phyloP scores from a whole-genome alignment of 2,797 vertebrate species.

The Momotus momota region DNA sequence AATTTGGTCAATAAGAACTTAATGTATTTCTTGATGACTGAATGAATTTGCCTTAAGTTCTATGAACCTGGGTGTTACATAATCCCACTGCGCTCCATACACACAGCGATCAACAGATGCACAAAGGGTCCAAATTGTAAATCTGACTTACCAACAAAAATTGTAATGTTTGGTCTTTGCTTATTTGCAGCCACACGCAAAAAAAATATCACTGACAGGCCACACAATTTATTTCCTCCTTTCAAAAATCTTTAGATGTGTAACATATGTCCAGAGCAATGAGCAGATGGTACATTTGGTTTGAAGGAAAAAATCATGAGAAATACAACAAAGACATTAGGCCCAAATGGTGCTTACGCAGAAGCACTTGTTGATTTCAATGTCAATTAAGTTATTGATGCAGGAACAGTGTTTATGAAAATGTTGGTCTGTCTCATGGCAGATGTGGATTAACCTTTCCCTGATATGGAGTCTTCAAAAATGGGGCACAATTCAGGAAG shows the following conservation, averaged over 20 bases:
- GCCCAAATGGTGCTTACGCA: not conserved
- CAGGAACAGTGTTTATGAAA: not conserved
- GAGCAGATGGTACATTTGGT: conserved; percentile 16
- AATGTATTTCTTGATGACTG: not conserved
- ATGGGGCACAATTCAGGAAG: not conserved
- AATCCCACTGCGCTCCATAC: not conserved
- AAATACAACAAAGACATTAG: not conserved
- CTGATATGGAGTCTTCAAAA: not conserved
- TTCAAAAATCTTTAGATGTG: not conserved
- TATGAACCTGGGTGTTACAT: not conserved
- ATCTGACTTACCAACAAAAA: not conserved
- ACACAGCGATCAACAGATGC: not conserved
- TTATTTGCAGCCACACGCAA: not conserved
- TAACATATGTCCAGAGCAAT: not conserved
- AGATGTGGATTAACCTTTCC: not conserved
- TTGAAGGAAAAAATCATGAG: not conserved
- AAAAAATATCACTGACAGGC: not conserved
- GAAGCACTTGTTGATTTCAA: not conserved
- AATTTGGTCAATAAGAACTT: not conserved
- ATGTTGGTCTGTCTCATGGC: not conserved
- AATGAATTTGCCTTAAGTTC: not conserved
- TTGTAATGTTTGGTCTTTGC: not conserved
- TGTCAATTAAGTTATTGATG: not conserved
- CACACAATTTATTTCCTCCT: not conserved
- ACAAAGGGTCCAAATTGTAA: not conserved